Conservation (phyloP, 1,140 invertebrate species). For the Littorina saxatilis region DNA sequence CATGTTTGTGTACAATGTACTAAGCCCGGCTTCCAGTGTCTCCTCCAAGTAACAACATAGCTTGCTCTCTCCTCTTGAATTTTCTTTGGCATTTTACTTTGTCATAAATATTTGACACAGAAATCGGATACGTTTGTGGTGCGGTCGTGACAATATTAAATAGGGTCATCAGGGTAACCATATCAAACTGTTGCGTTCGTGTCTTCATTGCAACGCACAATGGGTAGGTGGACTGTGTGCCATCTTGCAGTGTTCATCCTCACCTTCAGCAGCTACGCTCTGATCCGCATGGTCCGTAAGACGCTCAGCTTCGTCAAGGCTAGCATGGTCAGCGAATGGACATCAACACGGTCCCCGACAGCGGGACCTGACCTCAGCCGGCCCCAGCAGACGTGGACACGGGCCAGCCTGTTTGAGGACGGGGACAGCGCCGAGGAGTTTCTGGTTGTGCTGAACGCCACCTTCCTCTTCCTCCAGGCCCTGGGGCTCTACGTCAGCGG, state of each 20-base stretch:
- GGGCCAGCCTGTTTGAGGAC: slow-evolving; percentile 67
- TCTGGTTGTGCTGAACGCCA: slow-evolving; percentile 77
- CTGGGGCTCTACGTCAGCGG: slow-evolving; percentile 50
- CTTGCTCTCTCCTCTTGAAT: too few species aligned
- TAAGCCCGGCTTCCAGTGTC: too few species aligned
- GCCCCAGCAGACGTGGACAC: not conserved
- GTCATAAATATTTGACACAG: too few species aligned
- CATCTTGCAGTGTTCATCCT: not conserved
- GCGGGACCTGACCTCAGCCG: too few species aligned
- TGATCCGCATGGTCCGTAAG: not conserved
- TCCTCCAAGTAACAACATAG: too few species aligned
- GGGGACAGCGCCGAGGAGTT: slow-evolving; percentile 73
- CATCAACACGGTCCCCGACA: not conserved
- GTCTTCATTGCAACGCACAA: not conserved
- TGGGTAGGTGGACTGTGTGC: slow-evolving; percentile 1
- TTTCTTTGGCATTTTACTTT: too few species aligned
- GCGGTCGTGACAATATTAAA: too few species aligned
- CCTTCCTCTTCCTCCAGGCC: slow-evolving; percentile 78
- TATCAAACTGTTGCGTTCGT: not conserved
- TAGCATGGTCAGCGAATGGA: slow-evolving; percentile 18
- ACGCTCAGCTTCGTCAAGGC: slow-evolving; percentile 15
- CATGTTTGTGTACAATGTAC: too few species aligned
- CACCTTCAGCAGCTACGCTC: slow-evolving; percentile 11
- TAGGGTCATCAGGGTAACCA: too few species aligned
- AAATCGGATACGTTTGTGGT: too few species aligned